These are phyloP conservation scores for Alca torda DNA, from an alignment of 2,797 vertebrate species.

Conservation along the genomic window DNA sequence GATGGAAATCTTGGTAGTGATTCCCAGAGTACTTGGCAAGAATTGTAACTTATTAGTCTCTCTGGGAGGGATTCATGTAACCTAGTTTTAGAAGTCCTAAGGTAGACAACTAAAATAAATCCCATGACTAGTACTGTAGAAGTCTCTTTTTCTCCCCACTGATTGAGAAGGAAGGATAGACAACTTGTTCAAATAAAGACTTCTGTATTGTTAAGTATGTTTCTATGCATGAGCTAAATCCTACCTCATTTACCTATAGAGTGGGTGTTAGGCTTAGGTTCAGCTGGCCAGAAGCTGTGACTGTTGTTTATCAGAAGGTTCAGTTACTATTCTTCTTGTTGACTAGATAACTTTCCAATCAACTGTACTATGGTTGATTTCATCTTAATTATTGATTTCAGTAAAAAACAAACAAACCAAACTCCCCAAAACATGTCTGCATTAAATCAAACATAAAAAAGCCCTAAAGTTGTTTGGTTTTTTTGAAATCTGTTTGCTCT, in stretches of 20 bases:
- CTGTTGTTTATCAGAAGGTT: neutral
- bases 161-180: neutral
- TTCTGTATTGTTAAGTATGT: neutral
- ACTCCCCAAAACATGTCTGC: neutral
- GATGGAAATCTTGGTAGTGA: neutral
- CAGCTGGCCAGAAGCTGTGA: neutral
- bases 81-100: neutral
- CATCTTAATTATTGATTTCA: neutral
- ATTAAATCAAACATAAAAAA: neutral
- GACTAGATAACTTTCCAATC: neutral
- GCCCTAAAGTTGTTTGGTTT: fast-evolving
- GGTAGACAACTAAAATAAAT: neutral
- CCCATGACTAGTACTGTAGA: neutral
- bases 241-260: neutral
- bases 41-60: neutral
- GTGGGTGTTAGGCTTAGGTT: neutral
- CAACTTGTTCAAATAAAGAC: neutral
- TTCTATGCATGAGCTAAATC: neutral
- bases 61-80: neutral
- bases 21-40: neutral
- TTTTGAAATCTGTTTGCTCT: neutral
- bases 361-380: neutral
- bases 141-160: neutral
- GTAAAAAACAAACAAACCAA: neutral
- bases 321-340: neutral